Evolutionary conservation across 2,113 vertebrate genomes (phyloP).

Genomic region (Perca fluviatilis): DNA sequence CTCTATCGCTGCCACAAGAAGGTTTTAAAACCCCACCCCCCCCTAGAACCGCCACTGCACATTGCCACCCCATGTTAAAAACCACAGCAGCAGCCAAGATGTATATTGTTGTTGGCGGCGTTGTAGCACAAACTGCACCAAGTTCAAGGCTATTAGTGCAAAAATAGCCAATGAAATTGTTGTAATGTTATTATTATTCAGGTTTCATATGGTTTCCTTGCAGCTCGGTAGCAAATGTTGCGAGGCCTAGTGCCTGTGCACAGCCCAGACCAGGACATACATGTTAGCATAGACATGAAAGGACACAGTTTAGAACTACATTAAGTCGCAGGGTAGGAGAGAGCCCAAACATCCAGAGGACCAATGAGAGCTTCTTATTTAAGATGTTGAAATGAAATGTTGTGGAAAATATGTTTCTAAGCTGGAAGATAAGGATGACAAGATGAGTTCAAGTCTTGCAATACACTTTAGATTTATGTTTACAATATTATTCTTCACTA

Average conservation of each 20-base stretch:
- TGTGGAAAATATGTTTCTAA: not conserved
- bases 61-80: too few relatives aligned
- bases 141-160: not conserved
- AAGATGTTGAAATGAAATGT: not conserved
- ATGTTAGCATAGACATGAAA: not conserved
- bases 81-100: too few relatives aligned
- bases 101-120: too few relatives aligned
- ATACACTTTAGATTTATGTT: not conserved
- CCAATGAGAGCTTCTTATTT: not conserved
- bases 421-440: not conserved
- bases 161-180: too few relatives aligned
- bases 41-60: too few relatives aligned
- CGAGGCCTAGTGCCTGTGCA: not conserved
- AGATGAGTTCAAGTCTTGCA: not conserved
- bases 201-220: not conserved
- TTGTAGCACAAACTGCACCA: not conserved
- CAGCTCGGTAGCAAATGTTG: not conserved
- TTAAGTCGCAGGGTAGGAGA: not conserved
- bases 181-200: too few relatives aligned
- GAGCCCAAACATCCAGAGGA: not conserved
- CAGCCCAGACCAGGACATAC: not conserved
- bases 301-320: too few relatives aligned
- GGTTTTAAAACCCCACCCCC: too few relatives aligned
- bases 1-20: too few relatives aligned
- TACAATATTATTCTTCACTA: not conserved